phyloP scores from a whole-genome alignment of 2,797 vertebrate species.

The Selene dorsalis region DNA sequence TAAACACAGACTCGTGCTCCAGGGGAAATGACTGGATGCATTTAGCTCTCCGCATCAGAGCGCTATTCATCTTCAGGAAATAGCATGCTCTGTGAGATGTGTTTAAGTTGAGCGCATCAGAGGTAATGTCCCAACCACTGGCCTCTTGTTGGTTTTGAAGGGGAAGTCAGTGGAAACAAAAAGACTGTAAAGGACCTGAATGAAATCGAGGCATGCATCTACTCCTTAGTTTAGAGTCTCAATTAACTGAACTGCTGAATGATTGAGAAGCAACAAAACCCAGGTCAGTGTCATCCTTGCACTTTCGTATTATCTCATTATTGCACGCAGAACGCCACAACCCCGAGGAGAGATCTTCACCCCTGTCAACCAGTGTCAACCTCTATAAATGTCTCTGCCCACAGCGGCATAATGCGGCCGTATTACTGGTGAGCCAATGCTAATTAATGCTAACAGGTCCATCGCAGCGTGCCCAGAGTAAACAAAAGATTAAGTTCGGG shows the following conservation, averaged over 20 bases:
- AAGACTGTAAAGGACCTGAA: not conserved
- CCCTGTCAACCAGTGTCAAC: conserved; percentile 73
- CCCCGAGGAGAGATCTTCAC: conserved; percentile 59
- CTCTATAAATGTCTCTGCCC: conserved; percentile 68
- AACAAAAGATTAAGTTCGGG: conserved; percentile 59
- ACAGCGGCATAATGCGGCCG: conserved; percentile 37
- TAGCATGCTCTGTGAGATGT: conserved; percentile 63
- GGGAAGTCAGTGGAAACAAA: conserved; percentile 37
- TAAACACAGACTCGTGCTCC: conserved; percentile 73
- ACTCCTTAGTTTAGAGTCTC: conserved; percentile 2
- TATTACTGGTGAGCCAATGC: conserved; percentile 62
- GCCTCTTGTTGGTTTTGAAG: conserved; percentile 45
- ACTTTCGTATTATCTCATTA: conserved; percentile 64
- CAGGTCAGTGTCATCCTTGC: conserved; percentile 57
- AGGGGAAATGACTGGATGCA: conserved; percentile 77
- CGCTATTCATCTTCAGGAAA: conserved; percentile 77
- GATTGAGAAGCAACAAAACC: conserved; percentile 43
- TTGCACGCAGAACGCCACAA: conserved; percentile 48
- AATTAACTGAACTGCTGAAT: conserved; percentile 16
- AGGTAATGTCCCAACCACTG: conserved; percentile 58
- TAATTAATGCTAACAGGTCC: conserved; percentile 80
- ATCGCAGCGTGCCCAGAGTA: conserved; percentile 56
- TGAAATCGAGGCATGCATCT: conserved; percentile 2
- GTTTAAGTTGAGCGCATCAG: conserved; percentile 67
- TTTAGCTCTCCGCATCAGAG: conserved; percentile 75